Conservation (phyloP, 2,113 vertebrate species). For the Rafetus swinhoei region DNA sequence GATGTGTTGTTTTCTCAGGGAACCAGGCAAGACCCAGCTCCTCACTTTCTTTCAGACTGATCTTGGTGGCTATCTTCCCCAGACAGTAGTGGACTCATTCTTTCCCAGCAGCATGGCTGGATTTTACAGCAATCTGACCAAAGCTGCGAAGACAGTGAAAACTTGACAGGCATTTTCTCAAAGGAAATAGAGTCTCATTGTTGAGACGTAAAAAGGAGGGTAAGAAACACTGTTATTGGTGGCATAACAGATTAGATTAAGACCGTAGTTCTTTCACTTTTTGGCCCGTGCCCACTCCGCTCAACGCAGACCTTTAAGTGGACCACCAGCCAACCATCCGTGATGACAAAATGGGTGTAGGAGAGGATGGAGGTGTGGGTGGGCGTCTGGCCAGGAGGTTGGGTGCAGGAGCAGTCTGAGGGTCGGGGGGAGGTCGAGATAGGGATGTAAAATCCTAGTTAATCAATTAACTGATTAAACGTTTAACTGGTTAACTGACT, state of each 20-base stretch:
- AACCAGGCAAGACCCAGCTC: constrained; percentile 86
- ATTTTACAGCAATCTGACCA: constrained; percentile 90
- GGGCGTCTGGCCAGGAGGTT: no score
- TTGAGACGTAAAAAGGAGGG: background rate
- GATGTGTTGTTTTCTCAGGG: constrained; percentile 78
- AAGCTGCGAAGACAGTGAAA: constrained; percentile 82
- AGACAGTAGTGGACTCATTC: constrained; percentile 93
- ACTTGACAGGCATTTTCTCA: constrained; percentile 28
- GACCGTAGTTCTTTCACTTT: no score
- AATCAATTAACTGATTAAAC: no score
- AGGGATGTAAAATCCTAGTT: no score
- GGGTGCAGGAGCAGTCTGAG: no score
- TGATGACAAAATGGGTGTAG: no score
- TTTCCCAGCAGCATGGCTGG: constrained; percentile 91
- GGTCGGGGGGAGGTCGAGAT: no score
- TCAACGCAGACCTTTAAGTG: no score
- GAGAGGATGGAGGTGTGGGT: no score
- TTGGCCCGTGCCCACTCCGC: no score
- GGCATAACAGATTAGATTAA: background rate
- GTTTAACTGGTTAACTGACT: no score
- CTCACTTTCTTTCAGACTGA: constrained; percentile 96
- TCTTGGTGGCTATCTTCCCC: constrained; percentile 90
- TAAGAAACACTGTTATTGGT: background rate
- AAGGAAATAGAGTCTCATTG: background rate
- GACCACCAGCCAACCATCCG: no score